Evolutionary conservation across 2,797 vertebrate genomes (phyloP), one percentile per base, ranked within the genome.

Genomic region (Scarus forsteni): DNA sequence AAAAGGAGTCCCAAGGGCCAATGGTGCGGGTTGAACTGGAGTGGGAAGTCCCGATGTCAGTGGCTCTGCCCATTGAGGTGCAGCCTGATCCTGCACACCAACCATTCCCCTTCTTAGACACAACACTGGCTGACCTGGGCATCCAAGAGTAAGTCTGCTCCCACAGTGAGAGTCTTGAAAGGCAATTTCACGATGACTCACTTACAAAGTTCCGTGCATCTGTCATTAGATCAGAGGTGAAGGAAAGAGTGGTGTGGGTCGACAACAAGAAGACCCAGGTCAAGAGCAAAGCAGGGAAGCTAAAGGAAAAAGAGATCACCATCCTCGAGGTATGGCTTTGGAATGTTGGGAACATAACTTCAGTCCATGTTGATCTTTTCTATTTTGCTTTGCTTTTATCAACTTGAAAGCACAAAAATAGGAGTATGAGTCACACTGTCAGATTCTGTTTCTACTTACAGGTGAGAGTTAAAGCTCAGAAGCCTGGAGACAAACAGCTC

Each of bases 201-300:
- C 16, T n/a, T 10, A 61, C 42, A 36, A 5, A 27, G 18, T 6
- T 27, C 0, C 27, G 16, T 27, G 49, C 6, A 15, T 36, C 7
- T 73, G 66, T 58, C 16, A 74, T 7, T 67, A 95, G 94, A 85
- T 93, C 94, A 27, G 90, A 93, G 8, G 93, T 95, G 54, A 93
- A 93, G 85, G 94, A 95, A 85, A 90, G 88, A 55, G 91, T 94
- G 60, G 92, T 95, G 49, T 95, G 93, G 94, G 90, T 94, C 0
- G 94, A 95, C 87, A 93, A 85, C 48, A 95, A 91, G 75, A 92
- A 92, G 69, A 94, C 93, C 0, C 83, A 85, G 77, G 90, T 95
- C 16, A 94, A 92, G 78, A 94, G 86, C 81, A 94, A 89, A 73
- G 74, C 86, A 1, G 94, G 94, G 52, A 94, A 93, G 80, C 77